Base-by-base conservation (phyloP, 2,888 invertebrate genomes). In the Drosophila rellima region DNA sequence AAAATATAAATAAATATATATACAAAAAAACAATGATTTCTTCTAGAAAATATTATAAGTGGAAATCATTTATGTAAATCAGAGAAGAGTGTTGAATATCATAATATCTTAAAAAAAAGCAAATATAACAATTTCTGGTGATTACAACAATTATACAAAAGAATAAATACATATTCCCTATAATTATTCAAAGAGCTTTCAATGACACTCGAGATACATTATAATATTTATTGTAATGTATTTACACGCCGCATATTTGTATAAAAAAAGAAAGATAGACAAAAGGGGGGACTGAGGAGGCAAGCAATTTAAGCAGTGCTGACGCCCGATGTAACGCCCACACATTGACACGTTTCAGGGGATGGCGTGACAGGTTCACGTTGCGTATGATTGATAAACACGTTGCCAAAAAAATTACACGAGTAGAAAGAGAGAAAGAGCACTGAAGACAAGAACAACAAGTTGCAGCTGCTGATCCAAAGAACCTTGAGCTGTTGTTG, bases 371-470 rank as follows among this genome's bases (percentile, higher is more conserved):
- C 86, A 64, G 83, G 74, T 60, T 67, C 70, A 82, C 80, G 54
- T 63, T 69, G 87, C 82, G 82, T 80, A 88, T 83, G 89, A 88
- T 89, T 89, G 89, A 83, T 83, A 89, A 89, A 84, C 75, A 69
- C 54, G 69, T 74, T 78, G 84, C 51, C 78, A 63, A 71, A 75
- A 74, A 72, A 80, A 76, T 83, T 78, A 78, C 68, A 69, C 20
- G 62, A 7, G 31, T 5, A 17, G 3, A 20, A 18, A 18, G n/a
- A 33, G 20, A 50, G 50, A 35, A 20, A 20, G 18, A 33, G 33
- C 26, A 15, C 8, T 15, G 15, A 17, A 15, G 20, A 10, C 18
- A 18, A 29, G 20, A 42, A 11, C n/a, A 44, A 52, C 39, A 45
- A 45, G 39, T 18, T 37, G 35, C 74, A 73, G 67, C 66, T 77